Percentiles rank a stretch among this genome's conserved stretches.
phyloP scores from a whole-genome alignment of 2,797 vertebrate genomes.

The Lagorchestes hirsutus region DNA sequence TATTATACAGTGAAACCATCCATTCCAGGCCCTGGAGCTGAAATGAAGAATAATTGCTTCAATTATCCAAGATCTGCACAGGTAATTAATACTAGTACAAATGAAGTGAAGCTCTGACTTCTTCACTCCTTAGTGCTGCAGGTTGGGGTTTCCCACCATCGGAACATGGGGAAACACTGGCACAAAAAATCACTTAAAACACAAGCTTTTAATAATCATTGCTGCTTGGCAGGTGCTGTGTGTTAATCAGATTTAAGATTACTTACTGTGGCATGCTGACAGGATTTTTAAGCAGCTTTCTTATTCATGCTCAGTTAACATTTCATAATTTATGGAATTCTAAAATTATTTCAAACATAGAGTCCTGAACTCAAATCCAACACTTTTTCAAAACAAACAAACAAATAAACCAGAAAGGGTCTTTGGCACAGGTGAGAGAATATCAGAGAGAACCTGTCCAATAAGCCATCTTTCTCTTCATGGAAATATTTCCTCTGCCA shows the following conservation, averaged over 20 bases:
- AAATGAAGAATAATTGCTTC: conserved; percentile 78
- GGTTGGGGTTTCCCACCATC: conserved; percentile 40
- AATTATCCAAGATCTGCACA: conserved; percentile 77
- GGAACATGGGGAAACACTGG: background rate
- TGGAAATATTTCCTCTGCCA: background rate
- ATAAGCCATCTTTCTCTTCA: background rate
- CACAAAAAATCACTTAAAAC: conserved; percentile 45
- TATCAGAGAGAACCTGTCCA: conserved; percentile 22
- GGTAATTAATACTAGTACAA: conserved; percentile 75
- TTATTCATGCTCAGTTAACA: conserved; percentile 69
- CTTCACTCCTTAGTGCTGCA: background rate
- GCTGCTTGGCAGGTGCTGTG: conserved; percentile 70
- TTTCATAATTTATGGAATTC: conserved; percentile 69
- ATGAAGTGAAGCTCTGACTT: conserved; percentile 65
- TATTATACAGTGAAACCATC: conserved; percentile 99
- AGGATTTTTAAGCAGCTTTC: conserved; percentile 70
- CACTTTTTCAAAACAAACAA: conserved; percentile 61
- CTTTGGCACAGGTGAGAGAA: conserved; percentile 18
- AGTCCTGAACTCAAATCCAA: conserved; percentile 41
- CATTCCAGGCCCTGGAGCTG: conserved; percentile 97
- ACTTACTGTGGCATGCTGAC: conserved; percentile 44
- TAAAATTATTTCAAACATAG: conserved; percentile 69
- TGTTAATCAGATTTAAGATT: conserved; percentile 77
- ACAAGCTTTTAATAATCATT: conserved; percentile 55
- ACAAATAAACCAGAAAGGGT: conserved; percentile 50